Conservation (phyloP, 2,113 vertebrate species). For the Mungos mungo region DNA sequence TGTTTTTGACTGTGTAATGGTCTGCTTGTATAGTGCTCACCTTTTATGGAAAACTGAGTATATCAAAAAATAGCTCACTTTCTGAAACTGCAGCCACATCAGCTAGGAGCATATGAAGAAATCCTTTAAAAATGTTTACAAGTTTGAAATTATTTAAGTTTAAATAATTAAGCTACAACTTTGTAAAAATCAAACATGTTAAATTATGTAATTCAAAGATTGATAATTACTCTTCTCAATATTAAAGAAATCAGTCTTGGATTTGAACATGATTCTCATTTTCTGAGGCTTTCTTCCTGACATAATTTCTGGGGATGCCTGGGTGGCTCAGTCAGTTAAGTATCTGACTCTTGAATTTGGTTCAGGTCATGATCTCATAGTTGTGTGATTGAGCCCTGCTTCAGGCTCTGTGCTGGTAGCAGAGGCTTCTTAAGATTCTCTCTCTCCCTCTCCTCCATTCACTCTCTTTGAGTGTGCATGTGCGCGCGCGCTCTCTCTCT, state of each 20-base stretch:
- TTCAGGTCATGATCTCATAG: no score
- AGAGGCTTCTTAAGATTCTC: no score
- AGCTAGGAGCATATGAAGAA: not conserved
- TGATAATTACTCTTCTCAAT: not conserved
- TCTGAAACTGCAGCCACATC: not conserved
- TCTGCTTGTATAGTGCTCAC: not conserved
- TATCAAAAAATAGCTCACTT: constrained; percentile 31
- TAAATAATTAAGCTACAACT: not conserved
- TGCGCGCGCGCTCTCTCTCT: no score
- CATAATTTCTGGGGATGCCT: not conserved
- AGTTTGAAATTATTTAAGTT: constrained; percentile 34
- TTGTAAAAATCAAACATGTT: not conserved
- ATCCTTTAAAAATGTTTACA: constrained; percentile 12
- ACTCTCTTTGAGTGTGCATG: no score
- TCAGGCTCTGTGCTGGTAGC: no score
- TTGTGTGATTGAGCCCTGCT: no score
- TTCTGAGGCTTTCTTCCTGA: not conserved
- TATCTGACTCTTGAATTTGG: no score
- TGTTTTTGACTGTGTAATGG: constrained; percentile 18
- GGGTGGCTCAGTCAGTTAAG: no score
- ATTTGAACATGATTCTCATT: constrained; percentile 27
- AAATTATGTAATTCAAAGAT: constrained; percentile 29
- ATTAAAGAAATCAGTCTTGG: not conserved
- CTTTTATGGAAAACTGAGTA: not conserved
- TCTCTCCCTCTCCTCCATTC: no score